A percentile compares a stretch with the other conserved stretches of the same genome.
Conservation (phyloP, 2,888 invertebrate genomes). For the Acholoe squamosa region DNA sequence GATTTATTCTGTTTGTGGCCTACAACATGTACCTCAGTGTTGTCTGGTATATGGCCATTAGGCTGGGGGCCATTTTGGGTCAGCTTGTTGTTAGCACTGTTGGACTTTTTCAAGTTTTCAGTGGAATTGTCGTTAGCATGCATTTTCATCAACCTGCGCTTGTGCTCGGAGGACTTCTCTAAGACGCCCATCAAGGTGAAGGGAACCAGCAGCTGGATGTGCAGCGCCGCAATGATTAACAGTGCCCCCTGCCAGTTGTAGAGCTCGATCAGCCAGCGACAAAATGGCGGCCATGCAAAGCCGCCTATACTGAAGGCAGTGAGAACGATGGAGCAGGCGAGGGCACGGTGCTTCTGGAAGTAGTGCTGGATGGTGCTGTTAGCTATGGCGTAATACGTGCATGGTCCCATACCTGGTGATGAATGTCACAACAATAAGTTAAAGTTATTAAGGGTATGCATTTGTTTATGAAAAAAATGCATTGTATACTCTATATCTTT, state of each 20-base stretch:
- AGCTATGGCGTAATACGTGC: conserved; percentile 46
- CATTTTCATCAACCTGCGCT: not conserved
- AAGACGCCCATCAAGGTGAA: conserved; percentile 12
- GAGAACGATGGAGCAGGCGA: conserved; percentile 26
- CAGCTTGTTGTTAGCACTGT: no score
- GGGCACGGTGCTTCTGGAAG: conserved; percentile 11
- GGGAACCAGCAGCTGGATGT: conserved; percentile 34
- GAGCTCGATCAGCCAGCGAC: conserved; percentile 46
- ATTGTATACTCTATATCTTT: no score
- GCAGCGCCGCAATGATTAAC: conserved; percentile 41
- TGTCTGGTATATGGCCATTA: not conserved
- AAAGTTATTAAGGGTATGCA: no score
- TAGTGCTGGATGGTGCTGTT: conserved; percentile 51
- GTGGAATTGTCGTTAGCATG: not conserved
- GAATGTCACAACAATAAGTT: not conserved
- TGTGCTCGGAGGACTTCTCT: not conserved
- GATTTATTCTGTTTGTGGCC: not conserved
- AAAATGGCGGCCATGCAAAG: conserved; percentile 58
- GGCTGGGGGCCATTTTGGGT: not conserved
- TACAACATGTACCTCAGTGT: not conserved
- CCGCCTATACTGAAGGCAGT: conserved; percentile 51
- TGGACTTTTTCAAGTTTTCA: no score
- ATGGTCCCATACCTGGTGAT: conserved; percentile 29
- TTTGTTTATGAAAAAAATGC: no score
- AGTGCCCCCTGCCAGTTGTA: conserved; percentile 59